Percentiles rank a stretch among this genome's conserved stretches.
Conservation (phyloP, 2,888 invertebrate genomes). For the Yponomeuta sedellus region DNA sequence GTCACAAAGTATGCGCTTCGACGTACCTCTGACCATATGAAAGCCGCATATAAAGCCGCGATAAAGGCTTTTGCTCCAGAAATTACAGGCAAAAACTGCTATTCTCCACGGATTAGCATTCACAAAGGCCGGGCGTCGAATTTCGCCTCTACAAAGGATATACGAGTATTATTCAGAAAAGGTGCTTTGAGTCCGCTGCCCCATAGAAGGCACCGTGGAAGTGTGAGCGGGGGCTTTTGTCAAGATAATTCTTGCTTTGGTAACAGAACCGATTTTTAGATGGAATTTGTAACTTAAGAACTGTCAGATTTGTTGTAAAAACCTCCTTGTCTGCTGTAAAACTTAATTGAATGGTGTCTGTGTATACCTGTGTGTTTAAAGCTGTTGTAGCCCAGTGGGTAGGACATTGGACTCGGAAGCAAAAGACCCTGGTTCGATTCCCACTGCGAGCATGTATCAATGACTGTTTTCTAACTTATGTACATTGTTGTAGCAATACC, state of each 20-base stretch:
- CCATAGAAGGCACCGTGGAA: slow-evolving; percentile 3
- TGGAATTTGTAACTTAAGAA: slow-evolving; percentile 3
- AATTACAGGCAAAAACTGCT: slow-evolving; percentile 26
- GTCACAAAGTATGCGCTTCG: no score
- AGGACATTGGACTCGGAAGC: no score
- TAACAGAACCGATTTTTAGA: slow-evolving; percentile 4
- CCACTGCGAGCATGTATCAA: no score
- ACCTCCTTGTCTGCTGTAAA: neutral
- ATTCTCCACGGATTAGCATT: slow-evolving; percentile 39
- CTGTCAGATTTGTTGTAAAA: neutral
- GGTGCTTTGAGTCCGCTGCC: neutral
- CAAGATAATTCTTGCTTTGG: slow-evolving; percentile 12
- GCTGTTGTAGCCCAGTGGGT: no score
- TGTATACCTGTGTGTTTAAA: no score
- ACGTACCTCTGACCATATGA: no score
- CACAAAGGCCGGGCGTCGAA: slow-evolving; percentile 25
- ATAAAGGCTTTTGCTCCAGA: slow-evolving; percentile 6
- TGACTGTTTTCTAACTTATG: no score
- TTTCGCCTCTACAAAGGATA: slow-evolving; percentile 6
- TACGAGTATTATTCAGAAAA: slow-evolving; percentile 9
- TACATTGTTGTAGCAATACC: no score
- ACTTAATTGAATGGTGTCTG: no score
- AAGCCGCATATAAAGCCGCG: neutral
- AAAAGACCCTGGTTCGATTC: no score
- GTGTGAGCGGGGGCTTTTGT: neutral